Evolutionary conservation across 2,888 invertebrate species (phyloP), one percentile per base, ranked within the genome.

Genomic region (Xestia rhomboidea): DNA sequence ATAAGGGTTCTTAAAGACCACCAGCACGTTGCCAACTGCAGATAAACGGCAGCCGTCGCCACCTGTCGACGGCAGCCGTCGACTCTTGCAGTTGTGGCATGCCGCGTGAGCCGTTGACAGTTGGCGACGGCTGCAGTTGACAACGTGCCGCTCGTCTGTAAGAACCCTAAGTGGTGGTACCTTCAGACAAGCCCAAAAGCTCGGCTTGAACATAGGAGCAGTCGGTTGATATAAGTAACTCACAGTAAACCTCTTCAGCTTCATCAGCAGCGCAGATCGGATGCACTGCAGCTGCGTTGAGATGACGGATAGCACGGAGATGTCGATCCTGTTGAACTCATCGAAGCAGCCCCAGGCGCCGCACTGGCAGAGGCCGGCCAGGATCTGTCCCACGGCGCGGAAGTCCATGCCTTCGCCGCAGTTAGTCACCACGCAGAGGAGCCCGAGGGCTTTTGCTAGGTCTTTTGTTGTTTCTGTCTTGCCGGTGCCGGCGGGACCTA

Each of bases 331-430:
- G 94, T 99, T 99, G 95, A 99, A 99, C 95, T 99, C 99, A 88
- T 99, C 99, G 92, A 99, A 99, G 93, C 99, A 99, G 2, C 99
- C 99, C 99, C 99, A 99, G 5, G 99, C 99, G 0, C 99, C 99
- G 92, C 98, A 98, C 92, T 98, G 98, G 74, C 98, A 98, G 71
- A 99, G 95, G 1, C 98, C 98, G 0, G 98, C 97, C 10, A 99
- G 95, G 84, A 98, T 98, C 90, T 96, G 96, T 0, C 96, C 96
- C 3, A 96, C 96, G 0, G 99, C 98, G 86, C 98, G 97, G 92
- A 98, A 98, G 95, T 99, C 99, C 99, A 99, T 99, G 30, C 99
- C 99, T 94, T 99, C 99, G 0, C 99, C 99, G 91, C 99, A 99
- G 95, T 99, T 98, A 0, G 99, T 99, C 4, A 98, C 98, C 54